Conservation (phyloP, 1,140 invertebrate genomes). For the Pachypsylla venusta region DNA sequence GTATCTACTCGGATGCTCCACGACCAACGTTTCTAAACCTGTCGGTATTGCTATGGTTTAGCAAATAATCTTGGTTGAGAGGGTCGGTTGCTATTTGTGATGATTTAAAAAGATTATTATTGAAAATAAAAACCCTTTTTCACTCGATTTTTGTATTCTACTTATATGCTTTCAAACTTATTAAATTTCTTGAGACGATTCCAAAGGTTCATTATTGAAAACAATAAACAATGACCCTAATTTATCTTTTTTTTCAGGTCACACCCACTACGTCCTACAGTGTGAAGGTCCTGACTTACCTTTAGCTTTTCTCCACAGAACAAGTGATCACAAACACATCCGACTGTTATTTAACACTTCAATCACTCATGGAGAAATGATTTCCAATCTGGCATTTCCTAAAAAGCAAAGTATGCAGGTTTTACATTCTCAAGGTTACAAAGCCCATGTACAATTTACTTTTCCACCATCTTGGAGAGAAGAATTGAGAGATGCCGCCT, state of each 20-base stretch:
- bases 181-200: too few species aligned
- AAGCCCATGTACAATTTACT: constrained; percentile 60
- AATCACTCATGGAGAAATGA: constrained; percentile 39
- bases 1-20: too few species aligned
- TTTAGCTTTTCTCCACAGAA: constrained; percentile 55
- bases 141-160: too few species aligned
- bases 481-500: constrained; percentile 64
- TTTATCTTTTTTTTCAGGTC: not conserved
- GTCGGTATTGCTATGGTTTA: too few species aligned
- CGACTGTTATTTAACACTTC: constrained; percentile 57
- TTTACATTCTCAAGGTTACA: constrained; percentile 55
- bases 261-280: constrained; percentile 50
- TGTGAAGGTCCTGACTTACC: constrained; percentile 65
- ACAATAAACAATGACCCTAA: too few species aligned
- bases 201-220: too few species aligned
- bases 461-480: constrained; percentile 67
- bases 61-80: too few species aligned
- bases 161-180: too few species aligned
- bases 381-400: constrained; percentile 55
- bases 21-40: too few species aligned
- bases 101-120: too few species aligned
- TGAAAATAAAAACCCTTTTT: too few species aligned
- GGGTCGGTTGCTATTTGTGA: too few species aligned
- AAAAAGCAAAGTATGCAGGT: constrained; percentile 59
- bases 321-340: constrained; percentile 49